Evolutionary conservation across 2,113 vertebrate genomes (phyloP), one percentile per base, ranked within the genome.

Genomic region (Pachypanchax playfairii): DNA sequence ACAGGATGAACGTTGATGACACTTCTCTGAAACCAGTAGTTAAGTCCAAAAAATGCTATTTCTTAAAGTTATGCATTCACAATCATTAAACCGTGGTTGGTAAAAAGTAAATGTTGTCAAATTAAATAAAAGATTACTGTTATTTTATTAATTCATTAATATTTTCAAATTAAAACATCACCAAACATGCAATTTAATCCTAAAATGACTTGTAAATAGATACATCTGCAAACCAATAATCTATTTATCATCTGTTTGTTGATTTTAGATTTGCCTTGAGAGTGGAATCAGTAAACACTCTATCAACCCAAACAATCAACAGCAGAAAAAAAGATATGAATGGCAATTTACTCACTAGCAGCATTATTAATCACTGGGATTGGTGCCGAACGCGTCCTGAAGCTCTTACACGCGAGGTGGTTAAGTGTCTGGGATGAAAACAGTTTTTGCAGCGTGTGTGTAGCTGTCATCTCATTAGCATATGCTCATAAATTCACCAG

Each of bases 281-380:
- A 62, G 39, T 60, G 36, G 42, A 68, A 79, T 84, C 68, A 77
- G 58, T 33, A 73, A 70, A 69, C 67, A 43, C 44, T 76, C 21
- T 41, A 82, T 89, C 76, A 77, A 48, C 52, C 43, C 65, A 60
- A 47, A 53, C 21, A 28, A 69, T 85, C 54, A 78, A 55, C 57
- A 73, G 53, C 65, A 48, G 50, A 66, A 56, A 65, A 79, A 65
- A 82, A 79, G 74, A 89, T 84, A 75, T 71, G 50, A 83, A 76
- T 60, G 44, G 44, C 38, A 74, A 79, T 85, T 83, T 73, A 73
- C 70, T 80, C 38, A 59, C 41, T 65, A 25, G 42, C 51, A 60
- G 51, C 52, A 1, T 66, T 59, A 59, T 79, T 77, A 86, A 90
- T 88, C 82, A 82, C 54, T 77, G 24, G 50, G 44, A 68, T 46